Conservation (phyloP, 2,797 vertebrate species). For the Muscicapa striata region DNA sequence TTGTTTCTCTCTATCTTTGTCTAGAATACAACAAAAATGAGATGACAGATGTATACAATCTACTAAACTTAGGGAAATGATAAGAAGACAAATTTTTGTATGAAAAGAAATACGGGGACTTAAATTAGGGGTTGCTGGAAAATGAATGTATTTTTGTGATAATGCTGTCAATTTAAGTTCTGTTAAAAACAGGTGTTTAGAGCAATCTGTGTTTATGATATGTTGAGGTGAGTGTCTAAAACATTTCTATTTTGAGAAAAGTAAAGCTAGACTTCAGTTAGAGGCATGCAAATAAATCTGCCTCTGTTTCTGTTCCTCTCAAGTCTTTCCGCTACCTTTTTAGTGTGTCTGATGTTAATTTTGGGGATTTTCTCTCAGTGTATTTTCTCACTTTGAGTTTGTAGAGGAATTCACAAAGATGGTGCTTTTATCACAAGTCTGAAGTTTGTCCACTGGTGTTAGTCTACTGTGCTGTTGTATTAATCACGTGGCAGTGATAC, state of each 20-base stretch:
- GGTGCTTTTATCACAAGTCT: not conserved
- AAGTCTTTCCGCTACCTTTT: not conserved
- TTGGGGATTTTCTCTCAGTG: not conserved
- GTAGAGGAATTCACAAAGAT: not conserved
- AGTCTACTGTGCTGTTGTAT: not conserved
- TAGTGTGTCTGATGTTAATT: not conserved
- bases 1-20: not conserved
- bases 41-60: not conserved
- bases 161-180: not conserved
- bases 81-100: not conserved
- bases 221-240: not conserved
- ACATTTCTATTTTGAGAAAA: not conserved
- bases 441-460: not conserved
- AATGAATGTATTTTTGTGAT: not conserved
- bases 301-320: not conserved
- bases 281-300: slow-evolving; percentile 8
- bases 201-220: not conserved
- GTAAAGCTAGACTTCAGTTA: slow-evolving; percentile 16
- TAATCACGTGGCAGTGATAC: not conserved
- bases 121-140: not conserved
- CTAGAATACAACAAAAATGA: not conserved
- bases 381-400: not conserved
- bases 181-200: not conserved
- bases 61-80: not conserved
- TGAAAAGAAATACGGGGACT: not conserved